Evolutionary conservation across 1,140 invertebrate species (phyloP).

Genomic region (Drosophila kohkoa): DNA sequence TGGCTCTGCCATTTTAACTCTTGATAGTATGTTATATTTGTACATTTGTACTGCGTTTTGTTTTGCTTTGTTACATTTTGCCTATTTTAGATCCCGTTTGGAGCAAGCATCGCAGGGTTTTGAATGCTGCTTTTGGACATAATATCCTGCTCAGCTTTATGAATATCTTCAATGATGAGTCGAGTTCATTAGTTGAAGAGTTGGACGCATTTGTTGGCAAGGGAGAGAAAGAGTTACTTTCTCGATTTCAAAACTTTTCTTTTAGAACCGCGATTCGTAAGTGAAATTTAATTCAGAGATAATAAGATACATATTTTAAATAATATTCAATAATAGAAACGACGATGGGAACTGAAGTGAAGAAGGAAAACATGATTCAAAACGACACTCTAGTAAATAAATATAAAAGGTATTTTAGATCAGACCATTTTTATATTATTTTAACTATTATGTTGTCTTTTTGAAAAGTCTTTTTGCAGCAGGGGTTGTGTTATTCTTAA

Average conservation of each 20-base stretch:
- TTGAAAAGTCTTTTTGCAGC: not conserved
- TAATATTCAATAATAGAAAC: constrained; percentile 34
- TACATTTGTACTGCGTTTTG: no score
- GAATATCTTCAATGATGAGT: constrained; percentile 61
- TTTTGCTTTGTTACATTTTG: no score
- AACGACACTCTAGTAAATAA: constrained; percentile 24
- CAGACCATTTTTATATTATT: not conserved
- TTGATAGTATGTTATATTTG: no score
- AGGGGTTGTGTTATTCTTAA: not conserved
- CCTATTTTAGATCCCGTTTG: constrained; percentile 49
- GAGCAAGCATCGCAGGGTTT: constrained; percentile 52
- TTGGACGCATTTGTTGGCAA: constrained; percentile 35
- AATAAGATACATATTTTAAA: no score
- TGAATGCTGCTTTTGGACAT: constrained; percentile 63
- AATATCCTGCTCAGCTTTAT: constrained; percentile 64
- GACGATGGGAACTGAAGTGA: constrained; percentile 50
- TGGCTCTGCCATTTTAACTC: no score
- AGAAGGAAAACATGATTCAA: constrained; percentile 17
- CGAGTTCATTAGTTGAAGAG: constrained; percentile 26
- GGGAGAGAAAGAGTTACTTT: constrained; percentile 33
- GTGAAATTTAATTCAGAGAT: not conserved
- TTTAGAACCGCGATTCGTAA: constrained; percentile 55
- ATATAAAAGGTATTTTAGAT: constrained; percentile 41
- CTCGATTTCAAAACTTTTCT: constrained; percentile 45
- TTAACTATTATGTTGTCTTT: not conserved